Evolutionary conservation across 2,797 vertebrate genomes (phyloP), one percentile per base, ranked within the genome.

Genomic region (Choloepus didactylus): DNA sequence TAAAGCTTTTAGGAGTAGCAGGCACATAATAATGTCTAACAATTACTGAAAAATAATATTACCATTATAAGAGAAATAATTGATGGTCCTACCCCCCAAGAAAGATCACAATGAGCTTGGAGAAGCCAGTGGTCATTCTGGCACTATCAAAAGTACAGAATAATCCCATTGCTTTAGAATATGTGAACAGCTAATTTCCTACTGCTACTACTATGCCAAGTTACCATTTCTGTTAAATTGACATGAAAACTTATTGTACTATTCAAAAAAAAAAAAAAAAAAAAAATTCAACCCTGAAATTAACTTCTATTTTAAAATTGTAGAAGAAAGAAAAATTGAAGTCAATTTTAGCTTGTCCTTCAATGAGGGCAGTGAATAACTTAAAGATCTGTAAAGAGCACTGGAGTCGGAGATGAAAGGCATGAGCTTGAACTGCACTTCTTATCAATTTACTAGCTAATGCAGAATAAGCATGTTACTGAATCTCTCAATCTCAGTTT

Each of bases 261-360:
- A 59, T 12, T 91, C 31, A 46, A 54, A 69, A 91, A 89, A 38
- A 9, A 49, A 49, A 38, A 9, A 49, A 49, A 16, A 18, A 56
- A 56, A 56, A 56, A 21, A 56, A 56, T 4, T 62, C 81, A 73
- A 18, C 44, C 87, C 23, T 80, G 27, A 84, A 79, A 56, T 2
- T 66, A 10, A 86, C 41, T 62, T 62, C 18, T n/a, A 51, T 9
- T 73, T 89, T 21, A 76, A 87, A 90, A 93, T 92, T 66, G 59
- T 81, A 64, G 2, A 56, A 80, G 25, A 70, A 75, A 90, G 64
- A 62, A 87, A 16, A 12, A 31, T 0, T 27, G 31, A 90, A 41
- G 29, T 60, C 86, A 51, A 83, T 92, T 87, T 94, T 23, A 73
- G 35, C 54, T 79, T 87, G 29, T 38, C 14, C 16, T 95, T 76